A percentile compares a stretch with the other conserved stretches of the same genome.
Conservation (phyloP, 2,113 vertebrate genomes). For the Microtus pennsylvanicus region DNA sequence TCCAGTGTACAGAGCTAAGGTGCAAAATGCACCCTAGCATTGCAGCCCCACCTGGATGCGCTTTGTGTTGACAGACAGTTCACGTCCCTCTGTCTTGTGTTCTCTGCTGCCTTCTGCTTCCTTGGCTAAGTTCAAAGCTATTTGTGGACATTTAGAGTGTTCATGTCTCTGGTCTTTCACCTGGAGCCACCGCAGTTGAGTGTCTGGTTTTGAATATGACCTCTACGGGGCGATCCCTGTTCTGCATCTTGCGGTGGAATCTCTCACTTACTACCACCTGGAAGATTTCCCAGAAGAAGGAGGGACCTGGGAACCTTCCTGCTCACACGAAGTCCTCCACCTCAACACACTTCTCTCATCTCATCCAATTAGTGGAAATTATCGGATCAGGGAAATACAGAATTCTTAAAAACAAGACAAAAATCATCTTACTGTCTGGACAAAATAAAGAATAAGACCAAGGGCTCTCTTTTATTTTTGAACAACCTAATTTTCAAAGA, state of each 20-base stretch:
- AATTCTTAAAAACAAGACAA: not conserved
- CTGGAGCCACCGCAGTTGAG: not conserved
- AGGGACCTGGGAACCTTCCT: not conserved
- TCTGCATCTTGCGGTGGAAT: not conserved
- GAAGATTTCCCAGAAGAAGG: not conserved
- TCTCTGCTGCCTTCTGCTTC: not conserved
- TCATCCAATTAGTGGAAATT: not conserved
- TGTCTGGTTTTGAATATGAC: not conserved
- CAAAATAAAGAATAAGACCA: not conserved
- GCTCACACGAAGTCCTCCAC: not conserved
- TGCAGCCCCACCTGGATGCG: not conserved
- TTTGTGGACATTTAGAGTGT: not conserved
- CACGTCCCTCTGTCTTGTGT: not conserved
- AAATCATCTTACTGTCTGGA: not conserved
- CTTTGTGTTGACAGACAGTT: not conserved
- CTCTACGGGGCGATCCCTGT: not conserved
- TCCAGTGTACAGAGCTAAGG: not conserved
- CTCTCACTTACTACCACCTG: not conserved
- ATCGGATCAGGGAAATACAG: not conserved
- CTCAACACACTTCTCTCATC: not conserved
- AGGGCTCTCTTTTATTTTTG: not conserved
- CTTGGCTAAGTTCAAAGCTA: not conserved
- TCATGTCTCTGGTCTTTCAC: not conserved
- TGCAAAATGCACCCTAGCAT: not conserved
- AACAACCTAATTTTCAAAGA: constrained; percentile 20